Base-by-base conservation (phyloP, 1,140 invertebrate species). In the Tyrophagus putrescentiae region DNA sequence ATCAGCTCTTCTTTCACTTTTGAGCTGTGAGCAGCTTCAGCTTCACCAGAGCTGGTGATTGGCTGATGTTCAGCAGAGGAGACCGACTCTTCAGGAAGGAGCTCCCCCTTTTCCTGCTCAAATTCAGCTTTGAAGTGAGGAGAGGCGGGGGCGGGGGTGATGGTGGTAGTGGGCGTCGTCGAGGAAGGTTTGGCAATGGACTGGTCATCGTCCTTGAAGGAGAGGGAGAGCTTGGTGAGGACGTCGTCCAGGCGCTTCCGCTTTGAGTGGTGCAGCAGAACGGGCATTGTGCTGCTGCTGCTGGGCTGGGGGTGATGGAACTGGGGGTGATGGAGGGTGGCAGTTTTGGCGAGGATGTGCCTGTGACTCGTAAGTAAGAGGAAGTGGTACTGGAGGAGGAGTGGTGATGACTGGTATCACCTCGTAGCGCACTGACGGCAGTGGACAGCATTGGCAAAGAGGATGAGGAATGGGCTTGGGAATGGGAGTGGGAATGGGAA, bases 231-330 rank as follows among this genome's bases (percentile, higher is more conserved):
- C 66, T 83, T 83, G 65, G 84, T 81, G 42, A 85, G 69, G 1
- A 85, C 83, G 64, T 84, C 82, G 60, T 79, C 83, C 16, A 85
- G 70, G n/a, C 83, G 73, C 68, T 83, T 84, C 25, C 83, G 75
- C 68, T 84, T 84, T 7, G 52, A 21, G 28, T 81, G 75, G n/a
- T 54, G 58, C n/a, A 62, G 58, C 29, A 62, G 57, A n/a, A 31
- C 48, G 16, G 59, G 54, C 32, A 34, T 57, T 44, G 25, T 53
- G 25, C 31, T 32, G 53, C 34, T 60, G 56, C 53, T 7, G 33
- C 60, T 39, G 45, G n/a, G n/a, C 31, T 50, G 45, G 59, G 41
- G 44, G 33, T 59, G 18, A 42, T 62, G 3, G 57, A 60, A 16
- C 50, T 57, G 7, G 48, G 61, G 5, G 57, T 42, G 23, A 3